phyloP scores from a whole-genome alignment of 1,140 invertebrate species.

The Drosophila bocki region DNA sequence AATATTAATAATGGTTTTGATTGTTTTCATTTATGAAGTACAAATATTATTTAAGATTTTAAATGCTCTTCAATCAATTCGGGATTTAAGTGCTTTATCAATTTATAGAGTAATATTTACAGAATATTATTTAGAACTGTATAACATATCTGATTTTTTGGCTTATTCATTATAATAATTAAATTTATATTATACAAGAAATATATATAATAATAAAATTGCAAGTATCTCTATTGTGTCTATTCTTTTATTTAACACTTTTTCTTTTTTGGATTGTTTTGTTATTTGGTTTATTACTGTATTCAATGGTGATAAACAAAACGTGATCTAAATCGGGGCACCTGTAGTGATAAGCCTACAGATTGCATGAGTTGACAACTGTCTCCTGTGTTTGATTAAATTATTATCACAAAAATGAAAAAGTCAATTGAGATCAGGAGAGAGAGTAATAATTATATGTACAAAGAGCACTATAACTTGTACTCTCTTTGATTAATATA shows the following conservation, averaged over 20 bases:
- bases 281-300: conserved; percentile 2
- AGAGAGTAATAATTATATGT: not conserved
- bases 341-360: conserved; percentile 40
- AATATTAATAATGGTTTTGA: not conserved
- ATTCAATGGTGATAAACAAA: conserved; percentile 19
- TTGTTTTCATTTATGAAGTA: not conserved
- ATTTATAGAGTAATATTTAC: not conserved
- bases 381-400: conserved; percentile 24
- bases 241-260: not conserved
- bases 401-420: conserved; percentile 15
- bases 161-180: too few species aligned
- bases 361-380: conserved; percentile 9
- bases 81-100: not conserved
- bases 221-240: not conserved
- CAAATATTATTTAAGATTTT: too few species aligned
- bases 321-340: conserved; percentile 28
- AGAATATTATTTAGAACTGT: not conserved
- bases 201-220: not conserved
- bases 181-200: too few species aligned
- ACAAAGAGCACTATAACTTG: not conserved
- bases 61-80: too few species aligned
- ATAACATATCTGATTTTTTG: too few species aligned
- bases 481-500: not conserved
- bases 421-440: conserved; percentile 1
- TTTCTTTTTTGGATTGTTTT: not conserved